Conservation (phyloP, 2,113 vertebrate genomes). For the Oncorhynchus tshawytscha region DNA sequence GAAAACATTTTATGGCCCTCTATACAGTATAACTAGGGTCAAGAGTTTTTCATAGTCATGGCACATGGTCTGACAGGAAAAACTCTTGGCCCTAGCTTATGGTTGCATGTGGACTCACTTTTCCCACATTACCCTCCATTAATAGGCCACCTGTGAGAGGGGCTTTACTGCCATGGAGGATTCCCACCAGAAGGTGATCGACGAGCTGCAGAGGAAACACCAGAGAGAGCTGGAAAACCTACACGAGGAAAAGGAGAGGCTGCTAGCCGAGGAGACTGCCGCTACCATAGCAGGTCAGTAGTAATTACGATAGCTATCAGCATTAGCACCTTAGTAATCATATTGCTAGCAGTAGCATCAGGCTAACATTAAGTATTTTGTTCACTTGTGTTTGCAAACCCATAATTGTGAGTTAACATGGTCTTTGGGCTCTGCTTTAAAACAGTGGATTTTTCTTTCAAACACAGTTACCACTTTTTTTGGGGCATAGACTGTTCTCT, state of each 20-base stretch:
- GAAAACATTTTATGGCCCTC: too few species aligned
- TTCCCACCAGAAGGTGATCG: constrained; percentile 80
- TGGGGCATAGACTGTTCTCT: too few species aligned
- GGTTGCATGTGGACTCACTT: constrained; percentile 25
- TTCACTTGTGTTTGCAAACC: too few species aligned
- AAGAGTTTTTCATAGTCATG: constrained; percentile 13
- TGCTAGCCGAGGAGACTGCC: constrained; percentile 78
- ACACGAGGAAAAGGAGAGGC: constrained; percentile 77
- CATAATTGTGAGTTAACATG: background rate
- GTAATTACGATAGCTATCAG: too few species aligned
- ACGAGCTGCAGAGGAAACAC: constrained; percentile 79
- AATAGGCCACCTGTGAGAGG: constrained; percentile 78
- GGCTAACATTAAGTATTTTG: too few species aligned
- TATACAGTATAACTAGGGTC: background rate
- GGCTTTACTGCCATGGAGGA: constrained; percentile 82
- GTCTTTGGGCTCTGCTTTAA: background rate
- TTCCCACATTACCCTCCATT: constrained; percentile 4
- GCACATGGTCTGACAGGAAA: constrained; percentile 23
- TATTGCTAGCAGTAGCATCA: too few species aligned
- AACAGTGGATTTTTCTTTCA: background rate
- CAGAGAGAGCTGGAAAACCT: constrained; percentile 81
- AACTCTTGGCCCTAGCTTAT: constrained; percentile 23
- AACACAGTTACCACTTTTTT: too few species aligned
- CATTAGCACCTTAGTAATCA: too few species aligned
- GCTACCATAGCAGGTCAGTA: constrained; percentile 74